Evolutionary conservation across 2,888 invertebrate species (phyloP).

Genomic region (Pheosia tremula): DNA sequence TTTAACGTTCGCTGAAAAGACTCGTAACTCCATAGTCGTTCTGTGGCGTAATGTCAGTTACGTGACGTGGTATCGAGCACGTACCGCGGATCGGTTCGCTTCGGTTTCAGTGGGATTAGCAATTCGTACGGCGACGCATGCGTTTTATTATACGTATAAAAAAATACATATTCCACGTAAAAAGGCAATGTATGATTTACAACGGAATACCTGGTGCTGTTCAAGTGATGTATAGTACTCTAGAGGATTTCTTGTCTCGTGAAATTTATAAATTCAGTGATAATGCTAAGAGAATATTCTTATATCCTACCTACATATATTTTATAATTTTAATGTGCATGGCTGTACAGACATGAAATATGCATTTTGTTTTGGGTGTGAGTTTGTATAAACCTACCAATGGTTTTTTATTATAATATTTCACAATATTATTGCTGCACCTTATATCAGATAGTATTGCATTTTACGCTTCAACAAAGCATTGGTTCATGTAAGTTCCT

Average conservation of each 20-base stretch:
- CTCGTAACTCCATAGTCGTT: constrained; percentile 70
- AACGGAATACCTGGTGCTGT: constrained; percentile 25
- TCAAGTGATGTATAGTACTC: constrained; percentile 21
- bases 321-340: too few relatives aligned
- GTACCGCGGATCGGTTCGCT: constrained; percentile 44
- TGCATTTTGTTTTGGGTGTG: too few relatives aligned
- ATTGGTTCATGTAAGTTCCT: too few relatives aligned
- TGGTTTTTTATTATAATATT: too few relatives aligned
- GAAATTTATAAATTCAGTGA: not conserved
- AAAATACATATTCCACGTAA: constrained; percentile 31
- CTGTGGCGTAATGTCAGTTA: constrained; percentile 60
- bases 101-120: constrained; percentile 44
- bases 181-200: constrained; percentile 32
- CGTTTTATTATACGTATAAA: constrained; percentile 47
- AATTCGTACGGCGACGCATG: constrained; percentile 48
- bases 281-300: not conserved
- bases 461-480: too few relatives aligned
- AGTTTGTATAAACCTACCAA: too few relatives aligned
- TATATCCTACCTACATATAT: too few relatives aligned
- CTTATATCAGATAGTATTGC: too few relatives aligned
- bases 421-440: too few relatives aligned
- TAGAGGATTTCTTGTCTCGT: not conserved
- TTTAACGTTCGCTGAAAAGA: constrained; percentile 66
- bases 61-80: constrained; percentile 44
- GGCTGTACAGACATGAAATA: too few relatives aligned